These are phyloP conservation scores for Dermatemys mawii DNA, from an alignment of 2,113 vertebrate genomes.

Conservation along the genomic window DNA sequence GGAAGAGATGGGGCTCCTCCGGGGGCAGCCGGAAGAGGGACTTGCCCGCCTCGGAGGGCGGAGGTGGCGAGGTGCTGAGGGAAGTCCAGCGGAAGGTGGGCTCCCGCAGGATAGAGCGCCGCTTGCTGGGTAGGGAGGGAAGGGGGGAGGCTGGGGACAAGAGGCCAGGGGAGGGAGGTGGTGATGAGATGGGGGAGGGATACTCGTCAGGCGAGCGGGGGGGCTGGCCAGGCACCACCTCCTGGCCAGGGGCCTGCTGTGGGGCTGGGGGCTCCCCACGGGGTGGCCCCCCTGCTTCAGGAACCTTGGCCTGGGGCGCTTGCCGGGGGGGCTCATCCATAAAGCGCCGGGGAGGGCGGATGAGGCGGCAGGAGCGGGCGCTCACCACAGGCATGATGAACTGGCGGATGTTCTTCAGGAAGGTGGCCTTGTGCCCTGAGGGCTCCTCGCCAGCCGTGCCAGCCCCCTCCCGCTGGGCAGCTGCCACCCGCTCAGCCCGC, in stretches of 20 bases:
- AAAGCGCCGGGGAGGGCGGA: conserved; percentile 91
- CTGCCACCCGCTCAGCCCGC: conserved; percentile 76
- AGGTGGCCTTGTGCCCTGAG: conserved; percentile 79
- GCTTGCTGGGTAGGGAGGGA: conserved; percentile 75
- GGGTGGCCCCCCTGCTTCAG: background rate
- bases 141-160: conserved; percentile 60
- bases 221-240: background rate
- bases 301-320: conserved; percentile 27
- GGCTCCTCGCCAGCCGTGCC: conserved; percentile 70
- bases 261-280: background rate
- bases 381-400: conserved; percentile 93
- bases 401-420: conserved; percentile 90
- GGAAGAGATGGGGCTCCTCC: background rate
- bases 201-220: background rate
- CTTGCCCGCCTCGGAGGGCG: conserved; percentile 25
- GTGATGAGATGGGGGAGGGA: background rate
- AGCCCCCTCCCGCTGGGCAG: conserved; percentile 70
- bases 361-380: conserved; percentile 89
- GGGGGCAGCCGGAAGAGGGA: conserved; percentile 46
- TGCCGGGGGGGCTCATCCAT: conserved; percentile 85
- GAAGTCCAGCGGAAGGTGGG: conserved; percentile 88
- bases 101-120: conserved; percentile 82
- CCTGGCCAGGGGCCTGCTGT: background rate
- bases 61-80: conserved; percentile 74
- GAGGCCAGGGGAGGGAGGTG: conserved; percentile 50